A percentile compares a stretch with the other conserved stretches of the same genome.
Evolutionary conservation across 2,113 vertebrate genomes (phyloP).

Genomic region (Phycodurus eques): DNA sequence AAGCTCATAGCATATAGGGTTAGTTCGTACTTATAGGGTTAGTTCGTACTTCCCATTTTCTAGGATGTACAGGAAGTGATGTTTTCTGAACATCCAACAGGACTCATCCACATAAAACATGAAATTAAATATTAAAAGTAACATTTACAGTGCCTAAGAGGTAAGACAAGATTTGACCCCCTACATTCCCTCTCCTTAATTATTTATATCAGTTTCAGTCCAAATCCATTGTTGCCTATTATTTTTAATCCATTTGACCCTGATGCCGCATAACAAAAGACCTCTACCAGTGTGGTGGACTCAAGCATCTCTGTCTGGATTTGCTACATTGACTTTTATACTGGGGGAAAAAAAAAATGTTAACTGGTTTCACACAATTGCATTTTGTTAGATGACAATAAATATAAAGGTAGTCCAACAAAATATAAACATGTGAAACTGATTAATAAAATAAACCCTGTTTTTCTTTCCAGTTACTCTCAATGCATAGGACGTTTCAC

Average conservation of each 20-base stretch:
- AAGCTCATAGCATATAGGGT: too few species aligned
- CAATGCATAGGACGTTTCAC: too few species aligned
- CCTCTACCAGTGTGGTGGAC: not conserved
- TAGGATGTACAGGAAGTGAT: not conserved
- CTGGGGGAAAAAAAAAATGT: too few species aligned
- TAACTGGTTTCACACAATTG: too few species aligned
- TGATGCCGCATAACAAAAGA: not conserved
- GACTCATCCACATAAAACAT: not conserved
- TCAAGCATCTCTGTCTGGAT: not conserved
- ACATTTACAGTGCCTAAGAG: not conserved
- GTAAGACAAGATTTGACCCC: not conserved
- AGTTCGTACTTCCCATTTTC: too few species aligned
- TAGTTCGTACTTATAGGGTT: too few species aligned
- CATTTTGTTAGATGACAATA: too few species aligned
- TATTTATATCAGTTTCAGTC: not conserved
- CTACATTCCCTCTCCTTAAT: not conserved
- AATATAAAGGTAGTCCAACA: too few species aligned
- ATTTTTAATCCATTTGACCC: conserved; percentile 39
- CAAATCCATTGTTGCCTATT: conserved; percentile 18
- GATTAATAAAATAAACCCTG: too few species aligned
- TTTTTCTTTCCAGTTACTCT: too few species aligned
- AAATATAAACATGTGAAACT: too few species aligned
- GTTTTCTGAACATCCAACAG: not conserved
- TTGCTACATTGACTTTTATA: not conserved
- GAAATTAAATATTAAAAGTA: not conserved